Conservation (phyloP, 2,888 invertebrate species). For the Conomelus anceps region DNA sequence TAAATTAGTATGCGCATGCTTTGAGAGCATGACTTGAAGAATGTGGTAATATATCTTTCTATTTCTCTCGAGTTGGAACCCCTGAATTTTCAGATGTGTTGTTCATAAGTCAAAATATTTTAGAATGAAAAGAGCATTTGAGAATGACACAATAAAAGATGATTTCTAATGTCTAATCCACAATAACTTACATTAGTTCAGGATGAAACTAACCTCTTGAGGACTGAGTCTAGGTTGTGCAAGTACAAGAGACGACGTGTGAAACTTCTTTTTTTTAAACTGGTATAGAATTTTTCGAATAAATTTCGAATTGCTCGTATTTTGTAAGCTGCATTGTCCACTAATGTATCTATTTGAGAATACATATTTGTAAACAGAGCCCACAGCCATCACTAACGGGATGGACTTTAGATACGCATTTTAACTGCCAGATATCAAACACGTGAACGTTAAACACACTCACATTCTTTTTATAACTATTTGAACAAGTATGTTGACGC, state of each 20-base stretch:
- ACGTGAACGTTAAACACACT: neutral
- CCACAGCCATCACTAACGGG: conserved; percentile 18
- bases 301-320: conserved; percentile 14
- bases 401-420: neutral
- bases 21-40: too few species aligned
- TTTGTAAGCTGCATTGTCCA: conserved; percentile 19
- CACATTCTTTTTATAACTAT: neutral
- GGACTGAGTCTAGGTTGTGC: conserved; percentile 41
- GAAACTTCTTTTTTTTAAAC: conserved; percentile 14
- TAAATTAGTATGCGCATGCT: too few species aligned
- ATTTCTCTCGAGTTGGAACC: too few species aligned
- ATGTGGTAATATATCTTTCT: too few species aligned
- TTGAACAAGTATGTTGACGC: neutral
- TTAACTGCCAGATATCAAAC: neutral
- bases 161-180: too few species aligned
- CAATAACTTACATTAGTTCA: too few species aligned
- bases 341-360: conserved; percentile 17
- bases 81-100: too few species aligned
- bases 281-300: neutral
- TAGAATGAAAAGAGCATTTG: too few species aligned
- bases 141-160: too few species aligned
- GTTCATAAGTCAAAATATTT: too few species aligned
- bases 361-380: conserved; percentile 13
- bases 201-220: conserved; percentile 40
- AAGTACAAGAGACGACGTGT: conserved; percentile 11